A percentile compares a stretch with the other conserved stretches of the same genome.
phyloP scores from a whole-genome alignment of 2,888 invertebrate species.

The Pollenia amentaria region DNA sequence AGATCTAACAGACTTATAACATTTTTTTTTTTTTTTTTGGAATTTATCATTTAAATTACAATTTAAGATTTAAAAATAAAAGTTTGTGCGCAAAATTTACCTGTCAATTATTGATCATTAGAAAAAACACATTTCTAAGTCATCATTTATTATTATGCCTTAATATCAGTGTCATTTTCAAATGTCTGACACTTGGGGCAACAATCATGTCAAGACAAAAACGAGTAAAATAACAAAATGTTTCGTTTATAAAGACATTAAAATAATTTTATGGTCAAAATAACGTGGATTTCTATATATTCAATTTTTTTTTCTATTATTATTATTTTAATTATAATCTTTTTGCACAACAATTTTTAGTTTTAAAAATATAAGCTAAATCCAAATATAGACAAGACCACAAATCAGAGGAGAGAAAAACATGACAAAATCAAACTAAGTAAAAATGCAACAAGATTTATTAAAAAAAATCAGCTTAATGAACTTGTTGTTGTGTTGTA shows the following conservation, averaged over 20 bases:
- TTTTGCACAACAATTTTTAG: conserved; percentile 47
- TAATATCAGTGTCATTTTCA: conserved; percentile 17
- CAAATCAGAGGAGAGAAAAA: conserved; percentile 49
- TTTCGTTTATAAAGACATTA: conserved; percentile 53
- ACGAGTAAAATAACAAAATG: neutral
- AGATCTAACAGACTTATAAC: too few species aligned
- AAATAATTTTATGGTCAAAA: conserved; percentile 59
- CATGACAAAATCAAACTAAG: conserved; percentile 58
- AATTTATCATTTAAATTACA: too few species aligned
- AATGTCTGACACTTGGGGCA: conserved; percentile 39
- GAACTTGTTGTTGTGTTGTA: conserved; percentile 56
- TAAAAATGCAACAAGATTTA: conserved; percentile 41
- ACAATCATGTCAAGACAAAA: conserved; percentile 21
- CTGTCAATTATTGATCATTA: conserved; percentile 42
- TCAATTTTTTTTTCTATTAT: conserved; percentile 26
- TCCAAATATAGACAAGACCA: conserved; percentile 65
- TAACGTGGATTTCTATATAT: conserved; percentile 34
- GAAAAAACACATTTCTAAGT: conserved; percentile 15
- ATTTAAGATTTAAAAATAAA: neutral
- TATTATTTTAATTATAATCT: conserved; percentile 50
- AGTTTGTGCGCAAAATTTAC: conserved; percentile 3
- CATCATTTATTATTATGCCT: conserved; percentile 26
- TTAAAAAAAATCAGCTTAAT: conserved; percentile 50
- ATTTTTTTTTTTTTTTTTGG: too few species aligned
- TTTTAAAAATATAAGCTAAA: conserved; percentile 26